Percentiles rank a stretch among this genome's conserved stretches.
Conservation (phyloP, 2,797 vertebrate genomes). For the Euphonia xanthogaster region DNA sequence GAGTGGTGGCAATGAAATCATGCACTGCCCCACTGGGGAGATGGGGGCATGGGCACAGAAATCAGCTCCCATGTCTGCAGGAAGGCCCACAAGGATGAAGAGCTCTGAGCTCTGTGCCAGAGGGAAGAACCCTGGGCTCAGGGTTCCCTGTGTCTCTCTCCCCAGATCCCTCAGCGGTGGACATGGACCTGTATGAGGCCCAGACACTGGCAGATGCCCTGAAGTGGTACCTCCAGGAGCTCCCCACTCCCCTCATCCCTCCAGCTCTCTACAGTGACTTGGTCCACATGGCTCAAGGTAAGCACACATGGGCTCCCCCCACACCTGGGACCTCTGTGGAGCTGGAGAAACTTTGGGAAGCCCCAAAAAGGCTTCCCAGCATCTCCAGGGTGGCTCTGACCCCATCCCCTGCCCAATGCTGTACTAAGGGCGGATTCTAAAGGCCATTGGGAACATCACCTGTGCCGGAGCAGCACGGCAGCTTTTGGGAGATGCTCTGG, state of each 20-base stretch:
- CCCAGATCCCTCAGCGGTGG: conserved; percentile 40
- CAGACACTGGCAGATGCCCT: conserved; percentile 46
- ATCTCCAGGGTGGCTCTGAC: neutral
- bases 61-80: neutral
- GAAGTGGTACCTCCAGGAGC: conserved; percentile 65
- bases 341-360: neutral
- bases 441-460: neutral
- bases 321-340: fast-evolving
- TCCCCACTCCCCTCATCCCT: conserved; percentile 44
- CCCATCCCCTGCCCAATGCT: neutral
- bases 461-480: fast-evolving
- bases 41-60: neutral
- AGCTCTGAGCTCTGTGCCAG: fast-evolving
- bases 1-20: neutral
- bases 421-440: neutral
- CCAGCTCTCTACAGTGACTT: conserved; percentile 56
- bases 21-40: neutral
- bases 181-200: conserved; percentile 51
- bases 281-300: conserved; percentile 67
- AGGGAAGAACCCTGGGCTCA: neutral
- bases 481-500: neutral
- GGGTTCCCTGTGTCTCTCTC: neutral
- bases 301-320: fast-evolving
- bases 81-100: neutral
- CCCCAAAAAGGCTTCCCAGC: neutral